Evolutionary conservation across 2,888 invertebrate species (phyloP).

Genomic region (Lasioglossum calceatum): DNA sequence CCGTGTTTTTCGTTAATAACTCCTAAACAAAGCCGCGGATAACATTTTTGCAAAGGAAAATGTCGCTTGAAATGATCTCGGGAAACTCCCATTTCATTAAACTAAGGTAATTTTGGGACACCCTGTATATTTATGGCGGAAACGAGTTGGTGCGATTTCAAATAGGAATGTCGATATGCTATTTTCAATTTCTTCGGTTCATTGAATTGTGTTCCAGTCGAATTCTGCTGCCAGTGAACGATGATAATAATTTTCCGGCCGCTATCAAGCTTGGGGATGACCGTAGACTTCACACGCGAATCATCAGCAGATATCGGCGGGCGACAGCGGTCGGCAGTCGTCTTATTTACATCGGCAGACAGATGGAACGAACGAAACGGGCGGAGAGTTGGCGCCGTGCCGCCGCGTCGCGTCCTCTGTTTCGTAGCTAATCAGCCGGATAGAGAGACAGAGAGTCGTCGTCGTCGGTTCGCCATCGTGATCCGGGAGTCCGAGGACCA

Average conservation of each 20-base stretch:
- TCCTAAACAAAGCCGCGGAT: too few relatives aligned
- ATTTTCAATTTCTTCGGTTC: too few relatives aligned
- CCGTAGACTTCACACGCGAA: neutral
- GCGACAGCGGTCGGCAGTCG: neutral
- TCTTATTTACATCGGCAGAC: constrained; percentile 27
- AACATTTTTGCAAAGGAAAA: too few relatives aligned
- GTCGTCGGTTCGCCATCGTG: constrained; percentile 9
- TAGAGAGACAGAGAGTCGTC: neutral
- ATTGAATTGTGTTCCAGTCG: too few relatives aligned
- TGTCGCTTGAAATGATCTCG: too few relatives aligned
- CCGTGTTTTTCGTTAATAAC: too few relatives aligned
- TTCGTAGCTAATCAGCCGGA: constrained; percentile 46
- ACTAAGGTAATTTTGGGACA: too few relatives aligned
- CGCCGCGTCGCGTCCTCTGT: constrained; percentile 39
- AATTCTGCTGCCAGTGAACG: neutral
- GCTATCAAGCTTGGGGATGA: neutral
- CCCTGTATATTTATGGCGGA: too few relatives aligned
- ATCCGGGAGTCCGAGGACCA: constrained; percentile 55
- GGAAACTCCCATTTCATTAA: too few relatives aligned
- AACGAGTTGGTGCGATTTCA: too few relatives aligned
- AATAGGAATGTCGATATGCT: too few relatives aligned
- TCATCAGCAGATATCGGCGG: neutral
- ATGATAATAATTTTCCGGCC: neutral
- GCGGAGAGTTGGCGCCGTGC: constrained; percentile 51
- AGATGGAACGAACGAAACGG: constrained; percentile 17